A percentile compares a stretch with the other conserved stretches of the same genome.
Conservation (phyloP, 2,797 vertebrate species). For the Microchirus variegatus region DNA sequence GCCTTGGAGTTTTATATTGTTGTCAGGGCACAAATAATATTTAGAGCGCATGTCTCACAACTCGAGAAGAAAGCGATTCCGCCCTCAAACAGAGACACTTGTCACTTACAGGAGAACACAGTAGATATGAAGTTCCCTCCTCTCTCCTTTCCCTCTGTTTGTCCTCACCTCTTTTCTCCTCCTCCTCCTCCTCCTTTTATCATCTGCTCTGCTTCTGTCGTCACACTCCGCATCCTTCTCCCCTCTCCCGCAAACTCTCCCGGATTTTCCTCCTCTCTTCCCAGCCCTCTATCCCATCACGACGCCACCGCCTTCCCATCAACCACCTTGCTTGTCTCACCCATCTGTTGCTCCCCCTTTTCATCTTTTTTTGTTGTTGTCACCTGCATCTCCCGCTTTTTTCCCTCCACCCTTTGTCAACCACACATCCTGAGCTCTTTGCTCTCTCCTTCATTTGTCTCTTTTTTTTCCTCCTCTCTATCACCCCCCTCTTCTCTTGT, state of each 20-base stretch:
- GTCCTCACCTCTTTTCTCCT: neutral
- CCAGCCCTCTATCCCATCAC: neutral
- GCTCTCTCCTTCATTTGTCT: neutral
- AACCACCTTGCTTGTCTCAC: neutral
- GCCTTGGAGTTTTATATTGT: neutral
- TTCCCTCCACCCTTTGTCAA: no score
- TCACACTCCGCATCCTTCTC: neutral
- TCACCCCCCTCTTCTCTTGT: neutral
- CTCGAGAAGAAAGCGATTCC: neutral
- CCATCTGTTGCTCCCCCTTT: neutral
- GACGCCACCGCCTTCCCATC: neutral
- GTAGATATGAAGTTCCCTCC: neutral
- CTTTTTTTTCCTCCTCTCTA: neutral
- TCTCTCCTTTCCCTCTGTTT: neutral
- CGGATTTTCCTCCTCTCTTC: neutral
- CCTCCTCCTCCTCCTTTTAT: neutral
- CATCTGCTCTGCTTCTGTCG: neutral
- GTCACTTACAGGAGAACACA: constrained; percentile 1
- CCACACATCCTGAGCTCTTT: no score
- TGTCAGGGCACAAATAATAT: neutral
- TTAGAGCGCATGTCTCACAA: neutral
- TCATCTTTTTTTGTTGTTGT: no score
- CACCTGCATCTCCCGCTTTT: neutral
- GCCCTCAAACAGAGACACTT: neutral
- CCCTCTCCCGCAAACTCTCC: neutral